Conservation (phyloP, 2,113 vertebrate genomes). For the Porphyrio hochstetteri region DNA sequence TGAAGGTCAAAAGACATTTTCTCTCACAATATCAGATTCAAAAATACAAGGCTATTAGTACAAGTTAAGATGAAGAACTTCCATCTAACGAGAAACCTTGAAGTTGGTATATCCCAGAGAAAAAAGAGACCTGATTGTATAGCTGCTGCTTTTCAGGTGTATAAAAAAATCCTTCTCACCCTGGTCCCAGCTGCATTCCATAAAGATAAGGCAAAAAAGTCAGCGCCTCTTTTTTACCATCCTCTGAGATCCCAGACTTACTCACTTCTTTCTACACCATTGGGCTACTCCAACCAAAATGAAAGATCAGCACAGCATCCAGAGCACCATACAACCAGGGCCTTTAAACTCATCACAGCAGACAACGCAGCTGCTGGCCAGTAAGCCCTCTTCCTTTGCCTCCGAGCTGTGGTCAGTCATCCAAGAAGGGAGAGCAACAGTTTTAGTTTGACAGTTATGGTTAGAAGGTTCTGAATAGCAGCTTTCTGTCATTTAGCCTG, state of each 20-base stretch:
- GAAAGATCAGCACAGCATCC: not conserved
- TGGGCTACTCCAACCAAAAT: not conserved
- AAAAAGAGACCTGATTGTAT: not conserved
- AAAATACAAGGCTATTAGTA: not conserved
- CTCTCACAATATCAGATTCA: not conserved
- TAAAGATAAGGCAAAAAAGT: not conserved
- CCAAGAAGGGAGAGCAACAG: not conserved
- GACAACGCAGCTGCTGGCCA: not conserved
- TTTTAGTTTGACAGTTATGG: not conserved
- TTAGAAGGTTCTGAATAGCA: not conserved
- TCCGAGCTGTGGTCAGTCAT: accelerated
- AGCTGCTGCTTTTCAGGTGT: not conserved
- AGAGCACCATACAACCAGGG: not conserved
- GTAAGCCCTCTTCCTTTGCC: not conserved
- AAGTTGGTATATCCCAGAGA: not conserved
- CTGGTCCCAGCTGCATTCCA: not conserved
- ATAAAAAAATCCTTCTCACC: not conserved
- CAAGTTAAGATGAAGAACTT: not conserved
- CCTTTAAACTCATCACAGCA: not conserved
- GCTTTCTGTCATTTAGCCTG: not conserved
- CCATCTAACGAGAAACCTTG: not conserved
- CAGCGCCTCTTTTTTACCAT: not conserved
- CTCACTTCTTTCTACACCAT: not conserved
- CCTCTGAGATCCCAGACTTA: not conserved
- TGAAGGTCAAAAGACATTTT: not conserved